A percentile compares a stretch with the other conserved stretches of the same genome.
These are phyloP conservation scores for Acromyrmex charruanus DNA, from an alignment of 1,140 invertebrate genomes.

Conservation along the genomic window DNA sequence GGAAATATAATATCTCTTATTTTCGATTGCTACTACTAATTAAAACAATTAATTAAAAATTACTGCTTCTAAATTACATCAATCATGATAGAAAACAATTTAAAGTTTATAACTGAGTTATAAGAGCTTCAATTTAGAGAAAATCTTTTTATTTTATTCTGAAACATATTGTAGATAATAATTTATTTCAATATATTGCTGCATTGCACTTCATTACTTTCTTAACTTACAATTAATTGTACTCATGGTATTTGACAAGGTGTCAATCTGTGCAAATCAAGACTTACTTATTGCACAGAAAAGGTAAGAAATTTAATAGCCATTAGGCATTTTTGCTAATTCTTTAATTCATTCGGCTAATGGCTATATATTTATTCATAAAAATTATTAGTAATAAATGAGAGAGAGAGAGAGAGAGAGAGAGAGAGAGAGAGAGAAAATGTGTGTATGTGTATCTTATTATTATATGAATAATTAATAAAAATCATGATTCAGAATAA, in stretches of 20 bases:
- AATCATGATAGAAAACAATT: neutral
- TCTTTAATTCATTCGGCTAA: neutral
- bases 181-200: neutral
- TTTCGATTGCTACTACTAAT: neutral
- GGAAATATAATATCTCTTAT: neutral
- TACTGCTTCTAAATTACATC: neutral
- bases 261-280: neutral
- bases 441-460: neutral
- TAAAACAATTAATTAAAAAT: slow-evolving; percentile 1
- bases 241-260: neutral
- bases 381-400: neutral
- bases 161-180: neutral
- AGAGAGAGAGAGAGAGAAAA: neutral
- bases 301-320: slow-evolving; percentile 47
- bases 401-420: neutral
- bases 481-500: neutral
- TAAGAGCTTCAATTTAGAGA: neutral
- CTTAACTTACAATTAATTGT: neutral
- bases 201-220: neutral
- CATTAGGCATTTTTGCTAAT: neutral
- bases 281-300: slow-evolving; percentile 16
- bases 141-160: neutral
- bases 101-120: neutral
- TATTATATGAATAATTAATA: slow-evolving; percentile 9
- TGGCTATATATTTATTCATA: neutral